Conservation (phyloP, 2,113 vertebrate genomes). For the Clarias magur region DNA sequence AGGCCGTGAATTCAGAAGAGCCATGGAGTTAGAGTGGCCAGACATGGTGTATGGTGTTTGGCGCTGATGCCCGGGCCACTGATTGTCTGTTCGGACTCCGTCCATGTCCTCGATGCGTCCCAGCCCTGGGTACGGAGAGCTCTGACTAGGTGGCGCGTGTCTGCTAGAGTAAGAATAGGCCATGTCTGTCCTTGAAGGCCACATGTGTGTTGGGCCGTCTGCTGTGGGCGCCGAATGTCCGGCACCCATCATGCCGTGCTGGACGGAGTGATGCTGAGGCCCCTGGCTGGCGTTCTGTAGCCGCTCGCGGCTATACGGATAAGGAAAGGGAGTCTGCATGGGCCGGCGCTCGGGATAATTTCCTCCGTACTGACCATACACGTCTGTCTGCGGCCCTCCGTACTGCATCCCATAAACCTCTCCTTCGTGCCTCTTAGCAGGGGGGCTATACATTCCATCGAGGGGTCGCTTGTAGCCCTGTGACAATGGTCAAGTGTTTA, state of each 20-base stretch:
- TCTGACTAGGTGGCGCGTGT: constrained; percentile 81
- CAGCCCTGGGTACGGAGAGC: constrained; percentile 82
- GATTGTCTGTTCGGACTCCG: constrained; percentile 82
- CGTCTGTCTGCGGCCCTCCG: constrained; percentile 86
- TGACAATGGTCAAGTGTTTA: constrained; percentile 17
- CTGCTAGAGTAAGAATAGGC: constrained; percentile 88
- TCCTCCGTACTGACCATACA: constrained; percentile 88
- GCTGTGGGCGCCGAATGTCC: constrained; percentile 74
- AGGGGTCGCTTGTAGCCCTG: constrained; percentile 95
- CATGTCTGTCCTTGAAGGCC: constrained; percentile 91
- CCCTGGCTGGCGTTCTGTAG: constrained; percentile 80
- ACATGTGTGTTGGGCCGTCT: constrained; percentile 88
- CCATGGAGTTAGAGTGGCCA: constrained; percentile 78
- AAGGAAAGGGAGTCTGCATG: constrained; percentile 89
- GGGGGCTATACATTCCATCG: constrained; percentile 94
- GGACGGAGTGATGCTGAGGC: constrained; percentile 62
- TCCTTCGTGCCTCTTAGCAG: constrained; percentile 91
- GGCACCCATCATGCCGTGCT: constrained; percentile 85
- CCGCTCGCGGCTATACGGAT: constrained; percentile 86
- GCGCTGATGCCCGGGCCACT: constrained; percentile 82
- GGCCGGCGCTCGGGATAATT: constrained; percentile 89
- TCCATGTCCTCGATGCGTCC: constrained; percentile 90
- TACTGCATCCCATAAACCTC: constrained; percentile 93
- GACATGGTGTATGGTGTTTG: constrained; percentile 76
- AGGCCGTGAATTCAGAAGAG: constrained; percentile 83